These are phyloP conservation scores for Harlomillsia oculata DNA, from an alignment of 1,140 invertebrate species.

Conservation along the genomic window DNA sequence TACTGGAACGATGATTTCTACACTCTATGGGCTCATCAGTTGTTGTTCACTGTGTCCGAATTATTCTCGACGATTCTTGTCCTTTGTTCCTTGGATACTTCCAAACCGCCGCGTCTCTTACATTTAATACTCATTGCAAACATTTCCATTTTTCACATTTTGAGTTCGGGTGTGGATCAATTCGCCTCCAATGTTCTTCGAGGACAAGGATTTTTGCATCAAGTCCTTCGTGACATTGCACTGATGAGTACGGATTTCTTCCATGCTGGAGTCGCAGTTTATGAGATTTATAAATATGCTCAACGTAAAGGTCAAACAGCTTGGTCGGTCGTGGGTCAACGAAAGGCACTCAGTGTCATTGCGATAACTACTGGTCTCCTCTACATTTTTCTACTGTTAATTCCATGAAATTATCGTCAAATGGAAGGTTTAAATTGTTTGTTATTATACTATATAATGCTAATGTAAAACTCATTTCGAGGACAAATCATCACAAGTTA, in stretches of 20 bases:
- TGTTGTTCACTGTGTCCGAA: constrained; percentile 61
- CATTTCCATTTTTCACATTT: constrained; percentile 60
- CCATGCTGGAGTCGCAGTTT: constrained; percentile 11
- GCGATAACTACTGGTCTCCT: not conserved
- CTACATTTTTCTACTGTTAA: constrained; percentile 11
- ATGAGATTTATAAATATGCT: constrained; percentile 21
- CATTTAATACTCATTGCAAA: constrained; percentile 54
- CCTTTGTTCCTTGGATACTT: constrained; percentile 43
- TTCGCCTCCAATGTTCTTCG: constrained; percentile 62
- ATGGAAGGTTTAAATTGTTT: no score
- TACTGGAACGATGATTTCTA: constrained; percentile 67
- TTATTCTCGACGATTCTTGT: constrained; percentile 55
- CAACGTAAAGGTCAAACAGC: constrained; percentile 8
- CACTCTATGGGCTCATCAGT: constrained; percentile 40
- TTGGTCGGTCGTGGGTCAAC: not conserved
- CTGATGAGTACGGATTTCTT: constrained; percentile 28
- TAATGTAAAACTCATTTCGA: no score
- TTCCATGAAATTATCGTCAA: no score
- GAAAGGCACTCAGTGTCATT: constrained; percentile 1
- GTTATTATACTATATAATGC: no score
- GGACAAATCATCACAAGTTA: no score
- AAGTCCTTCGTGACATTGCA: constrained; percentile 24
- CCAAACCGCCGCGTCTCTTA: constrained; percentile 49
- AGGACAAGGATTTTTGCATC: constrained; percentile 55
- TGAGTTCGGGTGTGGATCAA: constrained; percentile 63